Evolutionary conservation across 2,888 invertebrate genomes (phyloP).

Genomic region (Pterobdella sp.): DNA sequence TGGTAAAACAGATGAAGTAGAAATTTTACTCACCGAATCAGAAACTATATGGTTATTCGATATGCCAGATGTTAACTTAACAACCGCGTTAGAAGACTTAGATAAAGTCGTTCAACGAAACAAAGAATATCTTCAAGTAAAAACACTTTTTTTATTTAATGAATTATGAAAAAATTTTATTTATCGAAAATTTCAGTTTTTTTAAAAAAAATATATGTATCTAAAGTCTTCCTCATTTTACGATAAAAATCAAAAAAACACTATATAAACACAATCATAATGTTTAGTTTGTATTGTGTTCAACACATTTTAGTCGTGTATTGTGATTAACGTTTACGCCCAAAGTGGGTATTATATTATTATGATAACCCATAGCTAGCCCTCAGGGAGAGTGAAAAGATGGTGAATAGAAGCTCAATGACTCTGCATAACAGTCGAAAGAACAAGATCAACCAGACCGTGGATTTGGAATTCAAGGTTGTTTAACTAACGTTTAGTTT

Average conservation of each 20-base stretch:
- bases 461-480: slow-evolving; percentile 13
- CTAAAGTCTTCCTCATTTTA: too few species aligned
- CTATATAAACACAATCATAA: too few species aligned
- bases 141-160: too few species aligned
- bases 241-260: too few species aligned
- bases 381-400: slow-evolving; percentile 18
- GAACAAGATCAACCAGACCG: slow-evolving; percentile 22
- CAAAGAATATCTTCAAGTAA: slow-evolving; percentile 2
- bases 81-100: slow-evolving; percentile 1
- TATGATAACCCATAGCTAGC: background rate
- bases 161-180: too few species aligned
- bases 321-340: too few species aligned
- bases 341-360: too few species aligned
- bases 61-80: slow-evolving; percentile 6
- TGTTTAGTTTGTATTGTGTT: too few species aligned
- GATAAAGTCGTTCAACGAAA: background rate
- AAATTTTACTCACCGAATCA: background rate
- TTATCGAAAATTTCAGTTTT: too few species aligned
- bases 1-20: background rate
- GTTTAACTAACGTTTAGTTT: too few species aligned
- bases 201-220: too few species aligned
- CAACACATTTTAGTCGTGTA: too few species aligned
- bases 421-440: slow-evolving; percentile 19
- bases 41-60: slow-evolving; percentile 23
- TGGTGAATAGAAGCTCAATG: slow-evolving; percentile 18